These are phyloP conservation scores for Propithecus coquereli DNA, from an alignment of 2,113 vertebrate species.

Conservation along the genomic window DNA sequence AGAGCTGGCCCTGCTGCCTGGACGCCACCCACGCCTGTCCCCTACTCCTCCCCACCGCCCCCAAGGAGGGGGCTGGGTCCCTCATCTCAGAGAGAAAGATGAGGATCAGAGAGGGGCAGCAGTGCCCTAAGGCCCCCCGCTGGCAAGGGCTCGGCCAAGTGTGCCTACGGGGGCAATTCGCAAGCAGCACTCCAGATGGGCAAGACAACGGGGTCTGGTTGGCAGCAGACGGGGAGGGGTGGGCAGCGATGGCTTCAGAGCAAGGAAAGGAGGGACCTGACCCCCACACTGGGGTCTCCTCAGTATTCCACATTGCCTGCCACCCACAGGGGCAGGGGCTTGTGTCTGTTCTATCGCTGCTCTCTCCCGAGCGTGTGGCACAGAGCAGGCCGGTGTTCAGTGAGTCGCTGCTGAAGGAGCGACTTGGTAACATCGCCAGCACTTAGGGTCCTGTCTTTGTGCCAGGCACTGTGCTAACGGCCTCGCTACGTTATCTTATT, in stretches of 20 bases:
- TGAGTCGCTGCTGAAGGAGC: background rate
- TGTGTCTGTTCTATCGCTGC: background rate
- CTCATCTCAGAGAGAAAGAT: background rate
- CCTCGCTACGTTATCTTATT: too few relatives aligned
- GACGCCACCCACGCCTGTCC: background rate
- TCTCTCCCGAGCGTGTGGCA: background rate
- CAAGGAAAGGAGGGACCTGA: background rate
- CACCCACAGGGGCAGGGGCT: background rate
- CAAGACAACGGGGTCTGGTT: background rate
- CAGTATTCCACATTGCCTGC: rapidly evolving
- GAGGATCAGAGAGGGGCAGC: background rate
- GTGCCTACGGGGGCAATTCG: background rate
- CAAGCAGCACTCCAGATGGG: constrained; percentile 43
- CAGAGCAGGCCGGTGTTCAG: background rate
- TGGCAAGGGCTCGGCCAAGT: background rate
- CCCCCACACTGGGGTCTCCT: background rate
- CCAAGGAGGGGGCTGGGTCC: background rate
- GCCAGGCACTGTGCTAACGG: background rate
- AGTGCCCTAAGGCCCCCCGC: background rate
- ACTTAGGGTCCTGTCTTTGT: background rate
- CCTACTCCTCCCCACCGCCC: background rate
- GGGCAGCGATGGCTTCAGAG: background rate
- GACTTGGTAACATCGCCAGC: background rate
- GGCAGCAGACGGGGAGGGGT: background rate
- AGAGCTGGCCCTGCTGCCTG: too few relatives aligned